Base-by-base conservation (phyloP, 2,113 vertebrate genomes). In the Tetrao urogallus region DNA sequence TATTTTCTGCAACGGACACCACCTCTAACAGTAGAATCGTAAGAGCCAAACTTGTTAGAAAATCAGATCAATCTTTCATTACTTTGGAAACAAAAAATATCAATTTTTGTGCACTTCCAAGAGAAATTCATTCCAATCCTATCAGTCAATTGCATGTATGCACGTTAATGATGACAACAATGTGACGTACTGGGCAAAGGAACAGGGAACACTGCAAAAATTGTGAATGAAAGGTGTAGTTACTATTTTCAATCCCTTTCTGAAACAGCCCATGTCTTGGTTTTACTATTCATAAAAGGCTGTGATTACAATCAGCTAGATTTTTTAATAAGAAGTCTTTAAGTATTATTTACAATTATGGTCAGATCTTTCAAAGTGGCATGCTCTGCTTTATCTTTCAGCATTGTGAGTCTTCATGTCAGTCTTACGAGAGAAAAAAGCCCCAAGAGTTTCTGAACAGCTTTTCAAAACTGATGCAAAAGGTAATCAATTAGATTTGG, bases 371-470 rank as follows among this genome's bases (percentile, higher is more conserved):
- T 52, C 45, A 13, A 74, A 74, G 38, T 14, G 13, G 4, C 34
- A 21, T n/a, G 10, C 65, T 87, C 81, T 86, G 92, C 45, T 89
- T 92, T 94, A 42, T 91, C 79, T 96, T 97, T 40, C 90, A 98
- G 91, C 83, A 75, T 1, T 98, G 98, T 16, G 14, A 93, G 8
- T 84, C 84, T 73, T 66, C 97, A 6, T 98, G 98, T 83, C 92
- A 95, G 72, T 96, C 93, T 25, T 98, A 97, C 0, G 9, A 94
- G 80, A 97, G 95, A 89, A 94, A 97, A 81, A 25, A 2, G 0
- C 97, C 96, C 32, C 73, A 50, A 27, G 86, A 94, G 36, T 98
- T 98, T 94, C 21, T 98, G 76, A 75, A 65, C n/a, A 73, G 90
- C 67, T 96, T 98, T 86, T 80, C 16, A 81, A 82, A 89, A 13